phyloP scores from a whole-genome alignment of 2,797 vertebrate genomes.

The Oreortyx pictus region DNA sequence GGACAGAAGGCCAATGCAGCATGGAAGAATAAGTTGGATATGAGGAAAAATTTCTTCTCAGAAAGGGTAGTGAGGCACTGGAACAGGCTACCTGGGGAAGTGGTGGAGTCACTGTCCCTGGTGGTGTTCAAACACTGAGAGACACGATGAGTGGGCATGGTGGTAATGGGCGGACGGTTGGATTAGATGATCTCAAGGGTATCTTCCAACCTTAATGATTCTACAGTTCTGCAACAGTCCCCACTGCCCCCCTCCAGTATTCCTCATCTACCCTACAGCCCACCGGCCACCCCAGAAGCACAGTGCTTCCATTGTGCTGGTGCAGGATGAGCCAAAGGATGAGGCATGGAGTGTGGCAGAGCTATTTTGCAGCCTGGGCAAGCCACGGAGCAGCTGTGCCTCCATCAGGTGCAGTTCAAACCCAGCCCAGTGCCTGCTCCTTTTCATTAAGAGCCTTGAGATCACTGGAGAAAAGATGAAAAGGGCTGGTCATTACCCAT shows the following conservation, averaged over 20 bases:
- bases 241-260: neutral
- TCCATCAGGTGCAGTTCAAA: constrained; percentile 12
- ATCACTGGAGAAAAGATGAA: constrained; percentile 33
- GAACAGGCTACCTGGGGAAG: too few relatives aligned
- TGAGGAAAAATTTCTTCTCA: neutral
- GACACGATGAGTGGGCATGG: too few relatives aligned
- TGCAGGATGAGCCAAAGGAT: neutral
- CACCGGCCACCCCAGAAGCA: neutral
- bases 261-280: neutral
- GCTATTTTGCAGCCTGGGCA: neutral
- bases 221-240: neutral
- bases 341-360: neutral
- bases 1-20: neutral
- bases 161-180: too few relatives aligned
- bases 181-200: too few relatives aligned
- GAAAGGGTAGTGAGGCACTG: too few relatives aligned
- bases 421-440: constrained; percentile 9
- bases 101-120: too few relatives aligned
- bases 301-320: neutral
- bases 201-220: too few relatives aligned
- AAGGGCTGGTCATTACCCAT: constrained; percentile 50
- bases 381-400: neutral
- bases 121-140: too few relatives aligned
- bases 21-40: neutral
- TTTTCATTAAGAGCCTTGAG: constrained; percentile 47